Conservation (phyloP, 2,113 vertebrate species). For the Butastur rufipennis region DNA sequence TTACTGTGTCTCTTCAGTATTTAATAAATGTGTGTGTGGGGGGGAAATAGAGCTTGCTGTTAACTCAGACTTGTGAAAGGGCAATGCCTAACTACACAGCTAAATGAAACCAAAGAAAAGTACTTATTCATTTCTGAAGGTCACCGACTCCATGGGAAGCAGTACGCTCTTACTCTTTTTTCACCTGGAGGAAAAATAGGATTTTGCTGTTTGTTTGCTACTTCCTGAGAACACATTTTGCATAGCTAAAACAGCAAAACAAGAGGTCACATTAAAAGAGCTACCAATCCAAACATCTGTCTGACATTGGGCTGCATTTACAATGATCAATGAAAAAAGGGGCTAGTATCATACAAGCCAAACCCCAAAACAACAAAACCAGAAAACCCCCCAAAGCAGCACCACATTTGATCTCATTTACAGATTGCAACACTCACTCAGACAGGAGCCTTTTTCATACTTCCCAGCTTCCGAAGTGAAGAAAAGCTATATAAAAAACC, state of each 20-base stretch:
- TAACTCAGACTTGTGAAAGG: neutral
- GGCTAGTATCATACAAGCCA: neutral
- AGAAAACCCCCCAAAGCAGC: neutral
- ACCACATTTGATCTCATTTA: neutral
- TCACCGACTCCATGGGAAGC: neutral
- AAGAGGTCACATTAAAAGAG: neutral
- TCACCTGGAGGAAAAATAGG: neutral
- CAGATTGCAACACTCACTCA: slow-evolving; percentile 27
- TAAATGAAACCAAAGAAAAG: neutral
- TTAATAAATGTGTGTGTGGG: neutral
- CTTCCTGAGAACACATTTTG: neutral
- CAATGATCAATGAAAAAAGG: too few species aligned
- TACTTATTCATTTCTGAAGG: slow-evolving; percentile 60
- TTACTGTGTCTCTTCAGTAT: neutral
- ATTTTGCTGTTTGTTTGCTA: slow-evolving; percentile 54
- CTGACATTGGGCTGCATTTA: neutral
- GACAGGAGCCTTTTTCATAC: slow-evolving; percentile 20
- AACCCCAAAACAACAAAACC: neutral
- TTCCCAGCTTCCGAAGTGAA: slow-evolving; percentile 32
- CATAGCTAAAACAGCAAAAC: neutral
- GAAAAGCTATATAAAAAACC: neutral
- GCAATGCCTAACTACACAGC: neutral
- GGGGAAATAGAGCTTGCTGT: neutral
- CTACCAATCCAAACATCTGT: neutral
- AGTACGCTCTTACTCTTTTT: neutral